Percentiles rank a stretch among this genome's conserved stretches.
These are phyloP conservation scores for Natrix natrix DNA, from an alignment of 2,797 vertebrate genomes.

Conservation along the genomic window DNA sequence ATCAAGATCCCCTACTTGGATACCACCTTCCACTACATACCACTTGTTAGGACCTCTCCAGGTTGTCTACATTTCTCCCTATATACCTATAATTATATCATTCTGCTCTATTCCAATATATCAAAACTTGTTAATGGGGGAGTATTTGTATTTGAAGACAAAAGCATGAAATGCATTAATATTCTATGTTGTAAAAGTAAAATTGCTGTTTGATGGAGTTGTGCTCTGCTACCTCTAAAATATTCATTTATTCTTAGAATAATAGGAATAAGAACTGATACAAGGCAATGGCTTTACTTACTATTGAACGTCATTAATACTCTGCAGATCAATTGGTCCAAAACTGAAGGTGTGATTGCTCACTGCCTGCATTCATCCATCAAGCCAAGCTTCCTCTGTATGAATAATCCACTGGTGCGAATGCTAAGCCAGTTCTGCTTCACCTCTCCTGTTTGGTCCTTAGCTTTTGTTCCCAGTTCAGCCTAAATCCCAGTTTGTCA, in stretches of 20 bases:
- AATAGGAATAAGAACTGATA: neutral
- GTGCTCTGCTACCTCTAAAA: neutral
- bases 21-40: neutral
- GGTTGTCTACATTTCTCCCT: neutral
- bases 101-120: neutral
- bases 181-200: neutral
- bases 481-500: neutral
- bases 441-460: neutral
- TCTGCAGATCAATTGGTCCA: neutral
- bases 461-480: neutral
- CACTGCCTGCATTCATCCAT: neutral
- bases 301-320: neutral
- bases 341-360: neutral
- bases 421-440: neutral
- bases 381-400: neutral
- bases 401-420: neutral
- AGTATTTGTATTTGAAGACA: neutral
- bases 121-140: neutral
- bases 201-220: neutral
- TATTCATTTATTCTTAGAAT: neutral
- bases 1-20: neutral
- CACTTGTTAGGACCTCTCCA: neutral
- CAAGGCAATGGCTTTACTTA: neutral
- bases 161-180: neutral
- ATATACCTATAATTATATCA: neutral